A percentile compares a stretch with the other conserved stretches of the same genome.
These are phyloP conservation scores for Chlorodrepanis virens DNA, from an alignment of 2,113 vertebrate genomes.

Conservation along the genomic window DNA sequence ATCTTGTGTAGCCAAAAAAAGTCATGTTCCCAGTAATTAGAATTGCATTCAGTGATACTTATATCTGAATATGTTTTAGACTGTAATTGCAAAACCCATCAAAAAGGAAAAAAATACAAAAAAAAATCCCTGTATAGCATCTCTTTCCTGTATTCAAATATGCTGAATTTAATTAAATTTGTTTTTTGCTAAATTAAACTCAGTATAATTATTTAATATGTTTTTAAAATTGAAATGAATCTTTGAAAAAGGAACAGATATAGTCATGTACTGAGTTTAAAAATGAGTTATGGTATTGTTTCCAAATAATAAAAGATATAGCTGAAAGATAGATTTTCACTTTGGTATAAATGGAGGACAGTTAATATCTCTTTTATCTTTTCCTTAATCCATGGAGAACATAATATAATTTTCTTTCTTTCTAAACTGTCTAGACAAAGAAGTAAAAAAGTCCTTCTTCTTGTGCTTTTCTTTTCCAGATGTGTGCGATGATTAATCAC, in stretches of 20 bases:
- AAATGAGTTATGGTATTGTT: not conserved
- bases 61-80: not conserved
- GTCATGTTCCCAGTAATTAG: slow-evolving; percentile 5
- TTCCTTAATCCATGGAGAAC: not conserved
- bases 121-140: not conserved
- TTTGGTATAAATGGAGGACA: not conserved
- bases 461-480: not conserved
- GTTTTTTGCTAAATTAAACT: not conserved
- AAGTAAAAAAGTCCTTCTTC: not conserved
- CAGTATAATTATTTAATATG: not conserved
- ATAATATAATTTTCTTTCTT: slow-evolving; percentile 23
- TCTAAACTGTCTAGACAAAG: not conserved
- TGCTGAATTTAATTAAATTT: not conserved
- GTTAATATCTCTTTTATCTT: slow-evolving; percentile 39
- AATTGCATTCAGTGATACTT: not conserved
- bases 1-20: not conserved
- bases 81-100: not conserved
- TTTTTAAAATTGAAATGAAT: not conserved
- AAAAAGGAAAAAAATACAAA: not conserved
- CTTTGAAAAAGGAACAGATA: not conserved
- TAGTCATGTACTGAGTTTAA: not conserved
- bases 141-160: not conserved
- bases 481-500: slow-evolving; percentile 59
- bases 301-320: not conserved
- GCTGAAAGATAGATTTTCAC: slow-evolving; percentile 2